Conservation (phyloP, 2,113 vertebrate species). For the Aphelocoma coerulescens region DNA sequence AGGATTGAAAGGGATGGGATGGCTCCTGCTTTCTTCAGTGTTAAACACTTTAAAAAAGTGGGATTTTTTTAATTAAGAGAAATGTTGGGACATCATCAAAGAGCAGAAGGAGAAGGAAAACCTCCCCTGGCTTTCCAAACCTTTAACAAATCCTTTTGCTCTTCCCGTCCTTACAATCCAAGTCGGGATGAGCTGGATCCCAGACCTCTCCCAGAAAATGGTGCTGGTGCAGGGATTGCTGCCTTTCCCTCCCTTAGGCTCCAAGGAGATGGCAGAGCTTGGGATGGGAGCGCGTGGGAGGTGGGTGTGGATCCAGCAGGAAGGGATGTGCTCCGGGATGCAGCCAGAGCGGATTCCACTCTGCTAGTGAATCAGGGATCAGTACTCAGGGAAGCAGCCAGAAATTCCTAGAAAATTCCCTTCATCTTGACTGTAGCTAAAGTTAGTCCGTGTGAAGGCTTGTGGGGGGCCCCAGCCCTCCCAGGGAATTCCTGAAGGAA, state of each 20-base stretch:
- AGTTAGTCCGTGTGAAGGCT: not conserved
- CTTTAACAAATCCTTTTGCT: not conserved
- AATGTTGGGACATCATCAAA: not conserved
- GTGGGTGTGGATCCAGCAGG: not conserved
- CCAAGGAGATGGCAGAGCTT: rapidly evolving
- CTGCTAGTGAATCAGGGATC: not conserved
- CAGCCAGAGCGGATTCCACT: rapidly evolving
- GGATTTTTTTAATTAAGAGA: not conserved
- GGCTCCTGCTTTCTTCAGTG: not conserved
- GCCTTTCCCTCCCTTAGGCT: not conserved
- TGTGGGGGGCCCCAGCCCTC: not conserved
- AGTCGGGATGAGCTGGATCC: not conserved
- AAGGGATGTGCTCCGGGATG: not conserved
- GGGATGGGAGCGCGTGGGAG: not conserved
- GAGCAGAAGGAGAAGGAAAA: not conserved
- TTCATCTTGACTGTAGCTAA: not conserved
- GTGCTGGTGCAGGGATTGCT: not conserved
- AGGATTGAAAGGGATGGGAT: not conserved
- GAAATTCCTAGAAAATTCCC: not conserved
- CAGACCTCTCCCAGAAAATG: not conserved
- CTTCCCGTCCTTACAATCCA: rapidly evolving
- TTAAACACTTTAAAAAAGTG: rapidly evolving
- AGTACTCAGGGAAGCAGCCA: not conserved
- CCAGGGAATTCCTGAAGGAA: not conserved
- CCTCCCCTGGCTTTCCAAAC: not conserved